A percentile compares a stretch with the other conserved stretches of the same genome.
Evolutionary conservation across 2,888 invertebrate genomes (phyloP).

Genomic region (Aromia moschata): DNA sequence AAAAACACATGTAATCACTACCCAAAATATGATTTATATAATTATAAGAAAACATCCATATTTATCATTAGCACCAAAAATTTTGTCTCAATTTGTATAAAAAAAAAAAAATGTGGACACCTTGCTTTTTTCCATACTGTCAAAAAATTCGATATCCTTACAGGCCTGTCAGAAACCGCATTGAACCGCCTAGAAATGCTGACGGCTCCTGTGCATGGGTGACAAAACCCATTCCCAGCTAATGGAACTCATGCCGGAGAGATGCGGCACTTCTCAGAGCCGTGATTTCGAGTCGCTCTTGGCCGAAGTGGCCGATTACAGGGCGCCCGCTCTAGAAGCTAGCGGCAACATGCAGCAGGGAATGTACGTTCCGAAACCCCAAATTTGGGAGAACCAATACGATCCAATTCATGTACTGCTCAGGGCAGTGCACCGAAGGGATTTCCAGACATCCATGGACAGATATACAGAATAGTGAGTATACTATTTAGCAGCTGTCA

Average conservation of each 20-base stretch:
- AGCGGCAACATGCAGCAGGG: constrained; percentile 81
- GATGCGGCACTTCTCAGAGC: constrained; percentile 90
- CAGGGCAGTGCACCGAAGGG: constrained; percentile 89
- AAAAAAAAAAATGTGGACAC: too few species aligned
- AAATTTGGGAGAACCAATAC: constrained; percentile 88
- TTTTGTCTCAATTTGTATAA: too few species aligned
- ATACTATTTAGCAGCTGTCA: too few species aligned
- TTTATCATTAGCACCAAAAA: too few species aligned
- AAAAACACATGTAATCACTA: too few species aligned
- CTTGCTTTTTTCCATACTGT: too few species aligned
- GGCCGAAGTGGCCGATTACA: constrained; percentile 70
- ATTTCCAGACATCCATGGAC: constrained; percentile 95
- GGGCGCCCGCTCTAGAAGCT: constrained; percentile 88
- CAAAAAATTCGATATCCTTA: too few species aligned
- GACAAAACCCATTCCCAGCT: constrained; percentile 97
- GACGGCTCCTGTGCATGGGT: constrained; percentile 88
- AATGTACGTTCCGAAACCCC: constrained; percentile 84
- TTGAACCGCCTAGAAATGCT: constrained; percentile 88
- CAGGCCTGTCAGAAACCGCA: constrained; percentile 71
- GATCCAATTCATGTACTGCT: constrained; percentile 93
- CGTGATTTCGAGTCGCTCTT: constrained; percentile 88
- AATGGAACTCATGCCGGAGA: constrained; percentile 94
- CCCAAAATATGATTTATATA: too few species aligned
- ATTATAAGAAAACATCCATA: too few species aligned
- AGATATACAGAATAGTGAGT: constrained; percentile 88